These are phyloP conservation scores for Mormyrus hasselquistii DNA, from an alignment of 2,797 vertebrate species.

Conservation along the genomic window DNA sequence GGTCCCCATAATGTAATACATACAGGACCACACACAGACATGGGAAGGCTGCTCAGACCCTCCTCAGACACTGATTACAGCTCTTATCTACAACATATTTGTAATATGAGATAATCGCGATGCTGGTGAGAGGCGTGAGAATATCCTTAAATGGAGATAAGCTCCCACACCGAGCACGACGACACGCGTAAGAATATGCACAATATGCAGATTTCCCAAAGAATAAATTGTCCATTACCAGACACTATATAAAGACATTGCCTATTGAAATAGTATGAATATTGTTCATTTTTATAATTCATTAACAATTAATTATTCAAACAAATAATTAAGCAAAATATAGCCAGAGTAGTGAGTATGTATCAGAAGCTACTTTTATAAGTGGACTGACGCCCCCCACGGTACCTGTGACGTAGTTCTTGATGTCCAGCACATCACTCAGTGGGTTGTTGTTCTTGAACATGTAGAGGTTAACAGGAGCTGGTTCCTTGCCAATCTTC, in stretches of 20 bases:
- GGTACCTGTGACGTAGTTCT: constrained; percentile 80
- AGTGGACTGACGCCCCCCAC: neutral
- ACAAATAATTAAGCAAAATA: neutral
- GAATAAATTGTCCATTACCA: neutral
- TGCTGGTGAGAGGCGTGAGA: neutral
- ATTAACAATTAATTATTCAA: neutral
- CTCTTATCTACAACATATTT: constrained; percentile 9
- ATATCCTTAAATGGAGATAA: neutral
- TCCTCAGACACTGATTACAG: neutral
- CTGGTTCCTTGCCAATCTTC: constrained; percentile 71
- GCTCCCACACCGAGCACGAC: neutral
- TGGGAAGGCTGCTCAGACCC: neutral
- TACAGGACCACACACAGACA: neutral
- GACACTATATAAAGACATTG: neutral
- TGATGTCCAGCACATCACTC: constrained; percentile 76
- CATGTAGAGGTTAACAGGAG: constrained; percentile 81
- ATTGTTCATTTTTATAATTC: neutral
- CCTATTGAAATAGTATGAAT: neutral
- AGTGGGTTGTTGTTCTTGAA: constrained; percentile 87
- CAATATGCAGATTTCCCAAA: neutral
- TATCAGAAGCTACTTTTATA: neutral
- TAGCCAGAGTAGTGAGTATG: neutral
- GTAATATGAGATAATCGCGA: neutral
- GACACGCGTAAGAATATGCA: neutral
- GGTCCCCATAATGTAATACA: neutral